Base-by-base conservation (phyloP, 2,888 invertebrate genomes). In the Pachymerium ferrugineum region DNA sequence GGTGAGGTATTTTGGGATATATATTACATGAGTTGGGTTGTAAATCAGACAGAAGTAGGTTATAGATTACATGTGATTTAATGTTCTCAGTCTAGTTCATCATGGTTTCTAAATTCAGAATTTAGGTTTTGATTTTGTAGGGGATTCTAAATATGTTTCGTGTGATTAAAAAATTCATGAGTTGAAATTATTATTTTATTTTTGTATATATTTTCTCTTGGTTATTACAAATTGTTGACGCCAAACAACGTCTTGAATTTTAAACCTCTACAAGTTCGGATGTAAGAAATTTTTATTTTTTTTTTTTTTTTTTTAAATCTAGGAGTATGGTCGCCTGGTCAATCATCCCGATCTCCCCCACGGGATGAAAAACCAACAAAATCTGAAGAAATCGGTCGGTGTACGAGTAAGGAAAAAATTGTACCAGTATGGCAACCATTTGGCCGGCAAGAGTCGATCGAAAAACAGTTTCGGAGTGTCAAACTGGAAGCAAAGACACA, bases 391-490 rank as follows among this genome's bases (percentile, higher is more conserved):
- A 19, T 14, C 3, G 16, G 12, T 67, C 67, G 67, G 25, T 28
- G 16, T 4, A 19, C 22, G 3, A 28, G 67, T 19, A 28, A 67
- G 5, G 70, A 31, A 4, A 16, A 28, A 19, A 70, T 70, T 10
- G 31, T 30, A 10, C 70, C 70, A 2, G 70, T 70, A 8, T 70
- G 70, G 70, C 25, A 70, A 88, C 91, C 22, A 86, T 93, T 78
- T 93, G 93, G 30, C 93, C 93, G 12, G 87, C 87, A 78, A 87
- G 86, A 80, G 88, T 88, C 70, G 87, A 86, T 76, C 86, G 90
- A 35, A 92, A 92, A 80, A 19, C 67, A 67, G 67, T 67, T 28
- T 22, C 25, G 67, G 22, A 67, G 67, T 14, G 67, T 67, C 19
- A 25, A 29, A 67, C 12, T 67, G 67, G 67, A 67, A 29, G 19